Conservation (phyloP, 2,113 vertebrate species). For the Dunckerocampus dactyliophorus region DNA sequence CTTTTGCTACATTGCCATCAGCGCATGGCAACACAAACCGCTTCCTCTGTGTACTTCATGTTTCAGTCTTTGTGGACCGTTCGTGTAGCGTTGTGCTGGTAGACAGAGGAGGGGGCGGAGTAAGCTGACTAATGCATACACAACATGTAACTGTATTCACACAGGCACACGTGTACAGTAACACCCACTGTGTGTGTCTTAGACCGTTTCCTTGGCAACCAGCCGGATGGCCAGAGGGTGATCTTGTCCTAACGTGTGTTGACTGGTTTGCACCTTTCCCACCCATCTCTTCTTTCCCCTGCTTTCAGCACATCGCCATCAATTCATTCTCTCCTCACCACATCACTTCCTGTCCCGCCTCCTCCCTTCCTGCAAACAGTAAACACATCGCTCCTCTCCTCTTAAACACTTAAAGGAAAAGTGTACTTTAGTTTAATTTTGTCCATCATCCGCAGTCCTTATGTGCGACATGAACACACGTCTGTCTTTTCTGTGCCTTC, state of each 20-base stretch:
- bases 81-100: not conserved
- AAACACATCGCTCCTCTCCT: not conserved
- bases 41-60: not conserved
- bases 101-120: not conserved
- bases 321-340: not conserved
- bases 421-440: no score
- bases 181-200: not conserved
- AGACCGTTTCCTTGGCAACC: not conserved
- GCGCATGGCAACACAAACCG: not conserved
- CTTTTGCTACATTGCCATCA: not conserved
- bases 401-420: no score
- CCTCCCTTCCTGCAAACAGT: not conserved
- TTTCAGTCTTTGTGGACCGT: not conserved
- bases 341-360: conserved; percentile 21
- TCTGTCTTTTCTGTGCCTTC: no score
- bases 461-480: no score
- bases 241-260: not conserved
- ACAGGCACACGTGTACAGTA: not conserved
- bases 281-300: conserved; percentile 49
- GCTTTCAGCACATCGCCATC: not conserved
- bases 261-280: conserved; percentile 34
- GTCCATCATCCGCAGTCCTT: no score
- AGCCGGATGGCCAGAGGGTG: not conserved
- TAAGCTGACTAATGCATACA: not conserved
- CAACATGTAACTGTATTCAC: conserved; percentile 1